A percentile compares a stretch with the other conserved stretches of the same genome.
Evolutionary conservation across 1,140 invertebrate genomes (phyloP).

Genomic region (fruit fly (Drosophila melanogaster)): Release_6_plus_ISO1_MT NT_033777.3:21256501-21257000

Average conservation of each 20-base stretch:
- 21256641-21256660: neutral
- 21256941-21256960: slow-evolving; percentile 1
- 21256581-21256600: neutral
- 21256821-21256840: slow-evolving; percentile 70
- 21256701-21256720: neutral
- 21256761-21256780: slow-evolving; percentile 67
- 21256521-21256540: too few relatives aligned
- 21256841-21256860: slow-evolving; percentile 60
- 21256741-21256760: slow-evolving; percentile 70
- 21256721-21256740: slow-evolving; percentile 16
- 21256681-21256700: neutral
- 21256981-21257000: slow-evolving; percentile 23
- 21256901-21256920: neutral
- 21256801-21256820: slow-evolving; percentile 74
- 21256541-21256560: too few relatives aligned
- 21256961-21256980: slow-evolving; percentile 13
- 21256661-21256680: neutral
- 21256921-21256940: neutral
- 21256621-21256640: neutral
- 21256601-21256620: neutral
- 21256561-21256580: too few relatives aligned
- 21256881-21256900: neutral
- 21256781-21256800: slow-evolving; percentile 69
- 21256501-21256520: too few relatives aligned
- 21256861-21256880: slow-evolving; percentile 9